phyloP scores from a whole-genome alignment of 37 sponge, comb jelly and placozoan species.

The Spongilla lacustris region DNA sequence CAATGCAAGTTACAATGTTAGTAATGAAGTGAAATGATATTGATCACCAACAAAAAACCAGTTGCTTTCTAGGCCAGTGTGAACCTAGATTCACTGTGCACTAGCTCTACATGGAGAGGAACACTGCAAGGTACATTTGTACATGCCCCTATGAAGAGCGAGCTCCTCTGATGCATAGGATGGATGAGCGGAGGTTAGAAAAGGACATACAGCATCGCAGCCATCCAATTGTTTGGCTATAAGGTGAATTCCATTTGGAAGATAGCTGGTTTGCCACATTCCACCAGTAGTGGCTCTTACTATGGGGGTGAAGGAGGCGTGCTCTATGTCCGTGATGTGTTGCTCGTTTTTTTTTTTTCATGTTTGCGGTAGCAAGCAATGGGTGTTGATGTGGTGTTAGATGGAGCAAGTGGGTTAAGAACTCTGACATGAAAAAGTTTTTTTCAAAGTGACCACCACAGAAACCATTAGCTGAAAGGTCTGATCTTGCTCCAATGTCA shows the following conservation, averaged over 20 bases:
- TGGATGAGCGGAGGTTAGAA: background rate
- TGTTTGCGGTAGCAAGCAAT: background rate
- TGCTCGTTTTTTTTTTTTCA: slow-evolving; percentile 19
- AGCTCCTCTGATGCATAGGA: background rate
- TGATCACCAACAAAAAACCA: too few relatives aligned
- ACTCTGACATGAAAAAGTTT: slow-evolving; percentile 28
- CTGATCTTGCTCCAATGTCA: too few relatives aligned
- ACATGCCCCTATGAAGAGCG: background rate
- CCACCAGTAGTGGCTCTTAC: background rate
- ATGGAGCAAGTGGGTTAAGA: slow-evolving; percentile 41
- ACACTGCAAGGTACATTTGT: background rate
- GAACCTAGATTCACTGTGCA: too few relatives aligned
- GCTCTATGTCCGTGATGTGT: background rate
- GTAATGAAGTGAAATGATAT: too few relatives aligned
- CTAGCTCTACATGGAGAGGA: too few relatives aligned
- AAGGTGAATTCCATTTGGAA: too few relatives aligned
- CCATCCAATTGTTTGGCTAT: background rate
- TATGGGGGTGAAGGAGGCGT: background rate
- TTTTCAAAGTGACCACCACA: slow-evolving; percentile 37
- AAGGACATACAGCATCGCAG: background rate
- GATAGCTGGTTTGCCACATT: background rate
- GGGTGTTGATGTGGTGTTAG: background rate
- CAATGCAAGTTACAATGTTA: too few relatives aligned
- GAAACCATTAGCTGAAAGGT: slow-evolving; percentile 28
- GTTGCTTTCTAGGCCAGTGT: too few relatives aligned